Percentiles rank a stretch among this genome's conserved stretches.
phyloP scores from a whole-genome alignment of 2,797 vertebrate genomes.

The Rhincodon typus region DNA sequence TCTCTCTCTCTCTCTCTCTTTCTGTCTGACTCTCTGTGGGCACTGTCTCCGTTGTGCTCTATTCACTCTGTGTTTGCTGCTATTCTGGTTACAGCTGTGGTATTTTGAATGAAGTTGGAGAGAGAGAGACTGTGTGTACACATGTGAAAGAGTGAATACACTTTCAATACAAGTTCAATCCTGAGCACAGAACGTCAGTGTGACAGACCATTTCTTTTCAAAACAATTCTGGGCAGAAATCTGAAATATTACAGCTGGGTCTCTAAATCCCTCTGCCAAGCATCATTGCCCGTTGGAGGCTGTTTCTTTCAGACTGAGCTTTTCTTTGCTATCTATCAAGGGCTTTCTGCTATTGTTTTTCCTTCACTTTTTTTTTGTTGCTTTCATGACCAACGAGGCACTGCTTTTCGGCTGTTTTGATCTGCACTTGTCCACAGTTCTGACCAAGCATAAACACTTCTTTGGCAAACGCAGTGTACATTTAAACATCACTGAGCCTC shows the following conservation, averaged over 20 bases:
- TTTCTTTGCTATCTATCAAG: background rate
- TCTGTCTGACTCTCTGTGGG: background rate
- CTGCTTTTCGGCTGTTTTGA: background rate
- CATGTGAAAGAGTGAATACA: no score
- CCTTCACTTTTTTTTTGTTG: background rate
- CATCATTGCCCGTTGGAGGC: background rate
- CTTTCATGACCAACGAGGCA: background rate
- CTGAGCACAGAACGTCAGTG: background rate
- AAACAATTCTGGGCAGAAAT: background rate
- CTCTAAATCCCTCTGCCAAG: background rate
- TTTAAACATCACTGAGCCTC: background rate
- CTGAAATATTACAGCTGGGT: background rate
- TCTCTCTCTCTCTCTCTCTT: background rate
- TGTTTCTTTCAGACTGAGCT: background rate
- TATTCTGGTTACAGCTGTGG: background rate
- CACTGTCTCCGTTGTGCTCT: no score
- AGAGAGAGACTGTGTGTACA: background rate
- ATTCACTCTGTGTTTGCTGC: background rate
- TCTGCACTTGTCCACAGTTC: background rate
- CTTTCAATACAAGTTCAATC: slow-evolving; percentile 20
- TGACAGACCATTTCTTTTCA: background rate
- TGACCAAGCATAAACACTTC: background rate
- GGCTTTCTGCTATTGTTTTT: background rate
- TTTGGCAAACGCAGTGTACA: background rate
- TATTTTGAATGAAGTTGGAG: background rate